Conservation (phyloP, 2,797 vertebrate genomes). For the Enteromius unitaeniatus region DNA sequence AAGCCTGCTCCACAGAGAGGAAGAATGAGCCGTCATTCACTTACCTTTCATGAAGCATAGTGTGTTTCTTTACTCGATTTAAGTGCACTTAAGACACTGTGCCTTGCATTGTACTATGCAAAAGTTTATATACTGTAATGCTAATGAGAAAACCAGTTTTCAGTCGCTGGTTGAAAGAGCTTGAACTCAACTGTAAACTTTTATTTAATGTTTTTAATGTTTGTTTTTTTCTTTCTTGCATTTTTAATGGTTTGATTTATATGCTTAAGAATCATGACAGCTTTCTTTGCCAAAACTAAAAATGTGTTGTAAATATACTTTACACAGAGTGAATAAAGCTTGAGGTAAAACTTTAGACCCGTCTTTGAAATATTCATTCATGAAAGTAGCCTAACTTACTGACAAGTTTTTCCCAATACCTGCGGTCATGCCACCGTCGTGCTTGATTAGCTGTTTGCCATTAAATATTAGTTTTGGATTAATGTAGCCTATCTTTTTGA, state of each 20-base stretch:
- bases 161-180: constrained; percentile 47
- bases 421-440: background rate
- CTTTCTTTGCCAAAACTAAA: constrained; percentile 51
- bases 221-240: constrained; percentile 24
- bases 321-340: constrained; percentile 54
- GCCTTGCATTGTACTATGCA: constrained; percentile 58
- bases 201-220: constrained; percentile 43
- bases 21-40: constrained; percentile 43
- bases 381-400: background rate
- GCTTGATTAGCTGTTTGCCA: too few relatives aligned
- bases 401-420: background rate
- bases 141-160: constrained; percentile 44
- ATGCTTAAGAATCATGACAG: constrained; percentile 27
- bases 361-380: constrained; percentile 8
- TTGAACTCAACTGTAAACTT: constrained; percentile 56
- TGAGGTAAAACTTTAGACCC: constrained; percentile 17
- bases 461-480: background rate
- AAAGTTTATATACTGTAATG: constrained; percentile 54
- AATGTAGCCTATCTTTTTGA: background rate
- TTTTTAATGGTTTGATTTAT: constrained; percentile 41
- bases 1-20: constrained; percentile 30
- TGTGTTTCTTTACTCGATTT: constrained; percentile 22
- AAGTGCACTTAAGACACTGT: constrained; percentile 56
- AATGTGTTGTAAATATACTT: constrained; percentile 53
- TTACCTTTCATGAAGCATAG: constrained; percentile 57